Evolutionary conservation across 1,140 invertebrate species (phyloP).

Genomic region (Tenebrio molitor): DNA sequence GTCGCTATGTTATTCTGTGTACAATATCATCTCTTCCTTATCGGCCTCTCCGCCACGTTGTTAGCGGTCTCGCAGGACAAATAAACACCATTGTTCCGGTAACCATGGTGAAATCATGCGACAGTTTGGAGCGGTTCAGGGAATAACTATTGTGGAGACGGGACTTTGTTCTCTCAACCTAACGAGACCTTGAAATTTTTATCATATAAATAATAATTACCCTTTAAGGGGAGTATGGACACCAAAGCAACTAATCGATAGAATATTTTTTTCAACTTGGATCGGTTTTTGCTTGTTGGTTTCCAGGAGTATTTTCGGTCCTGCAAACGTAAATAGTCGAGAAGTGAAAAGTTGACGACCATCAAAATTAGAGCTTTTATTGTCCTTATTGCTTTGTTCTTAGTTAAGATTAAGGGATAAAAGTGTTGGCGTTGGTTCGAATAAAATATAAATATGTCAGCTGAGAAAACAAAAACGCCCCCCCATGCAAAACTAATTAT

Average conservation of each 20-base stretch:
- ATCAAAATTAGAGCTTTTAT: too few relatives aligned
- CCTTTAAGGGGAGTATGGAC: background rate
- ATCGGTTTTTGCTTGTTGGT: too few relatives aligned
- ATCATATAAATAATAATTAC: conserved; percentile 6
- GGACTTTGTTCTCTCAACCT: conserved; percentile 52
- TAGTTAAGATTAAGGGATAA: conserved; percentile 6
- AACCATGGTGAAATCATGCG: conserved; percentile 67
- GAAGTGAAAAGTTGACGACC: too few relatives aligned
- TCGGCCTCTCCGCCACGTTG: conserved; percentile 65
- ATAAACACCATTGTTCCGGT: conserved; percentile 68
- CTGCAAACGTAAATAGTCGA: too few relatives aligned
- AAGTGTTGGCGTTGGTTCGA: background rate
- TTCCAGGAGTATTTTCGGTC: too few relatives aligned
- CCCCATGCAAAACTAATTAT: conserved; percentile 36
- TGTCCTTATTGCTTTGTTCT: too few relatives aligned
- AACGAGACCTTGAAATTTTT: conserved; percentile 39
- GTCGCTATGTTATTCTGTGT: conserved; percentile 60
- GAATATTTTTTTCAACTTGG: background rate
- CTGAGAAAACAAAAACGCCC: conserved; percentile 36
- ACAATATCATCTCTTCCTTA: conserved; percentile 66
- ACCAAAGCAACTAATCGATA: background rate
- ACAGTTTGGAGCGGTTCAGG: conserved; percentile 62
- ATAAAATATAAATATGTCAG: conserved; percentile 25
- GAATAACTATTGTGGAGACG: conserved; percentile 52
- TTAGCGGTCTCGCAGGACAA: conserved; percentile 67